These are phyloP conservation scores for Zeuzera pyrina DNA, from an alignment of 2,888 invertebrate species.

Conservation along the genomic window DNA sequence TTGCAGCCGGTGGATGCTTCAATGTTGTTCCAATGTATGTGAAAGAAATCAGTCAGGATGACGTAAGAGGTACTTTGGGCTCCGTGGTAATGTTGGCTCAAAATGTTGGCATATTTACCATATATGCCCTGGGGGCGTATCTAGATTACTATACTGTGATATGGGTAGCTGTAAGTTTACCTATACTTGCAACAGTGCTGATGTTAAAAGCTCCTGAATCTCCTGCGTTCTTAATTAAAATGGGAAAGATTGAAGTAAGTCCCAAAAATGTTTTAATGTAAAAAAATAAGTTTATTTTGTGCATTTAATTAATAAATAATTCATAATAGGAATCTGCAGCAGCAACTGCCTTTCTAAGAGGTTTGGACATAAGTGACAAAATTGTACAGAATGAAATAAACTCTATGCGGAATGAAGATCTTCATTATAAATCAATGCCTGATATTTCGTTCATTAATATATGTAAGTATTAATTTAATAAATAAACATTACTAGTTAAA, in stretches of 20 bases:
- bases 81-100: conserved; percentile 33
- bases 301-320: conserved; percentile 6
- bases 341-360: conserved; percentile 39
- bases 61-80: conserved; percentile 39
- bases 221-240: conserved; percentile 44
- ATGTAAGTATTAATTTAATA: conserved; percentile 28
- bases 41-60: conserved; percentile 46
- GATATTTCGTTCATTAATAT: conserved; percentile 31
- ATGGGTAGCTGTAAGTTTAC: conserved; percentile 30
- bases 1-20: conserved; percentile 43
- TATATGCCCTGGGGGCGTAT: conserved; percentile 43
- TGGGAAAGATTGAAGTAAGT: conserved; percentile 38
- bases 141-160: conserved; percentile 35
- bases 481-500: no score
- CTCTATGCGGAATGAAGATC: conserved; percentile 34
- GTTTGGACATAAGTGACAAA: conserved; percentile 32
- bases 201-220: conserved; percentile 47
- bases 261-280: background rate
- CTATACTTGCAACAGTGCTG: conserved; percentile 28
- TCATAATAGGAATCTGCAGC: conserved; percentile 34
- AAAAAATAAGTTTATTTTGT: conserved; percentile 6
- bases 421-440: conserved; percentile 32
- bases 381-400: conserved; percentile 34
- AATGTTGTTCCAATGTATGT: conserved; percentile 41
- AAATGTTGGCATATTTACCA: conserved; percentile 35